These are phyloP conservation scores for Drosophila longiperda DNA, from an alignment of 2,888 invertebrate species.

Conservation along the genomic window DNA sequence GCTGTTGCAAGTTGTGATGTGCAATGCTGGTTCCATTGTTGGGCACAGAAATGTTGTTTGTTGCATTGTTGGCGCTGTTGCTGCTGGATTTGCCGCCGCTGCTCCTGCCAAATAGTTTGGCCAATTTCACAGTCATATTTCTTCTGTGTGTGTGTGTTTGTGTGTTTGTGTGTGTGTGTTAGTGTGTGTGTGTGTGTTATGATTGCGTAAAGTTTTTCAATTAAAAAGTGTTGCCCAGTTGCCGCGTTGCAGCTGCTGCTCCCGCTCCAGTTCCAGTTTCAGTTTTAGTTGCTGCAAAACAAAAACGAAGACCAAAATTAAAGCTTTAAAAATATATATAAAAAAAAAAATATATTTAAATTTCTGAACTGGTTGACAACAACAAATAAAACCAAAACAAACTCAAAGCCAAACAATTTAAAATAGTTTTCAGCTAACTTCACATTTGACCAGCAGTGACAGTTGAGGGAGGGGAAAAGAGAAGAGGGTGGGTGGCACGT, in stretches of 20 bases:
- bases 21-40: background rate
- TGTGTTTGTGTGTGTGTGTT: background rate
- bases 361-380: background rate
- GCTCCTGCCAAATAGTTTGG: constrained; percentile 60
- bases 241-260: constrained; percentile 21
- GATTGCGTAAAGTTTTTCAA: constrained; percentile 70
- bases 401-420: background rate
- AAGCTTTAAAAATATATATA: background rate
- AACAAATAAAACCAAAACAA: background rate
- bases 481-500: background rate
- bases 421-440: background rate
- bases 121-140: constrained; percentile 71
- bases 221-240: constrained; percentile 67
- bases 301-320: constrained; percentile 15
- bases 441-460: background rate
- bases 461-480: background rate
- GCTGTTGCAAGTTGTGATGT: constrained; percentile 14
- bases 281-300: constrained; percentile 15
- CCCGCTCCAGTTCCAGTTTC: background rate
- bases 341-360: no score
- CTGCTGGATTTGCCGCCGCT: constrained; percentile 12
- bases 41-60: constrained; percentile 19
- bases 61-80: constrained; percentile 20
- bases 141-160: constrained; percentile 3
- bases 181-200: background rate